phyloP scores from a whole-genome alignment of 1,140 invertebrate genomes.

The Papilio polyxenes region DNA sequence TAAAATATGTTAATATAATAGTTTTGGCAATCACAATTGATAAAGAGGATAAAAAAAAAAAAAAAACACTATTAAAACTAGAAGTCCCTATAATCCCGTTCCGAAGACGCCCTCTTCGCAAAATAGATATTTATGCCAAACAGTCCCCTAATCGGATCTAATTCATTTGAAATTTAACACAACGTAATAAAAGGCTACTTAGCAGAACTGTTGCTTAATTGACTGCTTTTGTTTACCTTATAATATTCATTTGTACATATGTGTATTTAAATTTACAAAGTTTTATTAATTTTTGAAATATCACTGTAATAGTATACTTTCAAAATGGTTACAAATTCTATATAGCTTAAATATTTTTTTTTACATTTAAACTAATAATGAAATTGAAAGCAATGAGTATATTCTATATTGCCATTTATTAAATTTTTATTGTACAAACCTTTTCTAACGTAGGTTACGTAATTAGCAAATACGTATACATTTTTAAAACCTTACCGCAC shows the following conservation, averaged over 20 bases:
- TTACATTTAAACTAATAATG: no score
- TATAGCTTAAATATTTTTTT: no score
- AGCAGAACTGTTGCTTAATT: not conserved
- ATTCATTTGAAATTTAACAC: constrained; percentile 31
- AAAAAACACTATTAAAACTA: not conserved
- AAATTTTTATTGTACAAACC: no score
- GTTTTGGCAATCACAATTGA: not conserved
- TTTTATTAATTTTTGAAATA: no score
- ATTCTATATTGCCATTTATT: no score
- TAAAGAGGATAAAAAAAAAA: not conserved
- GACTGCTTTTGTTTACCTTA: not conserved
- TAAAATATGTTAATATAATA: not conserved
- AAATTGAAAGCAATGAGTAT: no score
- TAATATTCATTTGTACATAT: not conserved
- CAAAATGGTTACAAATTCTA: no score
- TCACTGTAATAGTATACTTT: no score
- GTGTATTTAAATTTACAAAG: not conserved
- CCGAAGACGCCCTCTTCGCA: not conserved
- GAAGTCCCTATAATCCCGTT: not conserved
- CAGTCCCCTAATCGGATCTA: constrained; percentile 22
- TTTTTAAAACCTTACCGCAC: not conserved
- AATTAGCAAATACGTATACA: not conserved
- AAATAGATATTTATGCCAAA: not conserved
- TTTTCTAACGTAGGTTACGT: no score
- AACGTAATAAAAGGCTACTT: not conserved